A percentile compares a stretch with the other conserved stretches of the same genome.
These are phyloP conservation scores for Lagopus leucura DNA, from an alignment of 2,113 vertebrate species.

Conservation along the genomic window DNA sequence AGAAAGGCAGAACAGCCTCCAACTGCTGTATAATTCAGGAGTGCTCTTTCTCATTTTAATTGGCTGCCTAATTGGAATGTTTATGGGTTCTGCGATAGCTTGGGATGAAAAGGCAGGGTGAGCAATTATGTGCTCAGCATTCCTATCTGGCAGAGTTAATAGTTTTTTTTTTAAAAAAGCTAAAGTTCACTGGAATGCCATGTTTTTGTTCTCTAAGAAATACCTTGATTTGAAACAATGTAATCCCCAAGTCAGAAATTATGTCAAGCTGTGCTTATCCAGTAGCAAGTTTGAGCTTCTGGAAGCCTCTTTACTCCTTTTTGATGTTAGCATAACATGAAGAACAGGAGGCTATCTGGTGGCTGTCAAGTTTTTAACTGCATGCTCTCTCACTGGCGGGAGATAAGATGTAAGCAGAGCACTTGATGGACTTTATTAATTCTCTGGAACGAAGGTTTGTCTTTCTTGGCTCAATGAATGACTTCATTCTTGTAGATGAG, in stretches of 20 bases:
- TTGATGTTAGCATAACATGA: constrained; percentile 85
- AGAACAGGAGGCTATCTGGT: constrained; percentile 83
- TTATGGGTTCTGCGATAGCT: constrained; percentile 89
- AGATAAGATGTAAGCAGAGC: constrained; percentile 82
- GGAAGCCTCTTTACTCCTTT: constrained; percentile 74
- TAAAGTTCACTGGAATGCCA: constrained; percentile 73
- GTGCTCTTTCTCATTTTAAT: constrained; percentile 91
- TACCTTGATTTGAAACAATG: constrained; percentile 74
- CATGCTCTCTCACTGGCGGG: constrained; percentile 77
- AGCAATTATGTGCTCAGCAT: constrained; percentile 85
- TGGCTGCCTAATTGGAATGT: constrained; percentile 98
- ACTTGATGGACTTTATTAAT: constrained; percentile 91
- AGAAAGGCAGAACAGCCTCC: constrained; percentile 80
- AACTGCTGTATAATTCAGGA: constrained; percentile 84
- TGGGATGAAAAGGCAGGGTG: constrained; percentile 86
- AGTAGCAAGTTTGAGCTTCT: constrained; percentile 74
- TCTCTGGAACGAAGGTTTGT: constrained; percentile 90
- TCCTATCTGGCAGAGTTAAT: constrained; percentile 79
- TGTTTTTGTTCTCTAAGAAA: constrained; percentile 76
- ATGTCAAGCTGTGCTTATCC: constrained; percentile 81
- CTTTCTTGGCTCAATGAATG: constrained; percentile 88
- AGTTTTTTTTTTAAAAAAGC: constrained; percentile 55
- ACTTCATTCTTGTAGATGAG: constrained; percentile 93
- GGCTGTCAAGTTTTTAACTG: constrained; percentile 87
- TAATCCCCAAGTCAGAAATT: constrained; percentile 79